Evolutionary conservation across 2,113 vertebrate species (phyloP).

Genomic region (Nycticebus coucang): DNA sequence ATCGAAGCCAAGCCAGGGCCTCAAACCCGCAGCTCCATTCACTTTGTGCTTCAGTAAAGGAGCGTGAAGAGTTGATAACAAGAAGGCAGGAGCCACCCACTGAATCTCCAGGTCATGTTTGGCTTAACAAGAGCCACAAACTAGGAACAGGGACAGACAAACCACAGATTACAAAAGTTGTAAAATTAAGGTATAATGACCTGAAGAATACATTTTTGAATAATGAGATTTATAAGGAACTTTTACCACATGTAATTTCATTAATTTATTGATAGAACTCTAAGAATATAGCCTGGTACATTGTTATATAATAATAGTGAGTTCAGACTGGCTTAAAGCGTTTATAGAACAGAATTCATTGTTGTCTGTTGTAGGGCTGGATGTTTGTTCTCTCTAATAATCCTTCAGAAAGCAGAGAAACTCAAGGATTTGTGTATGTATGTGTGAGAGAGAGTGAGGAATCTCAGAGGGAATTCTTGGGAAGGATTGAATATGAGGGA

Average conservation of each 20-base stretch:
- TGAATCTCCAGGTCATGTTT: background rate
- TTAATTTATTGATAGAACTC: background rate
- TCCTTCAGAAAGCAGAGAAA: background rate
- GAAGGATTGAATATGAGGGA: background rate
- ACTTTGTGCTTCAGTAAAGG: background rate
- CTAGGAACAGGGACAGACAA: background rate
- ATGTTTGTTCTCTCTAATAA: background rate
- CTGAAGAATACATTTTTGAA: background rate
- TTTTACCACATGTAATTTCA: background rate
- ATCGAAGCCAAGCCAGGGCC: background rate
- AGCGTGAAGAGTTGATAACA: background rate
- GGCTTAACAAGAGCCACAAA: background rate
- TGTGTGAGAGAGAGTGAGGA: background rate
- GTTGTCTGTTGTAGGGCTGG: background rate
- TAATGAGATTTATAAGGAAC: background rate
- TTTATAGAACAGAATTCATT: background rate
- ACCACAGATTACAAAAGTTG: background rate
- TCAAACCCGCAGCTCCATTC: background rate
- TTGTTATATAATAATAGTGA: background rate
- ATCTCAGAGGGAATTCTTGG: background rate
- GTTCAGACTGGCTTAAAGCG: background rate
- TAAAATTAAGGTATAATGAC: background rate
- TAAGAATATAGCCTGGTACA: background rate
- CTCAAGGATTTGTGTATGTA: background rate
- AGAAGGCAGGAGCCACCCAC: background rate